Evolutionary conservation across 2,797 vertebrate species (phyloP), one percentile per base, ranked within the genome.

Genomic region (Crax fasciolata): DNA sequence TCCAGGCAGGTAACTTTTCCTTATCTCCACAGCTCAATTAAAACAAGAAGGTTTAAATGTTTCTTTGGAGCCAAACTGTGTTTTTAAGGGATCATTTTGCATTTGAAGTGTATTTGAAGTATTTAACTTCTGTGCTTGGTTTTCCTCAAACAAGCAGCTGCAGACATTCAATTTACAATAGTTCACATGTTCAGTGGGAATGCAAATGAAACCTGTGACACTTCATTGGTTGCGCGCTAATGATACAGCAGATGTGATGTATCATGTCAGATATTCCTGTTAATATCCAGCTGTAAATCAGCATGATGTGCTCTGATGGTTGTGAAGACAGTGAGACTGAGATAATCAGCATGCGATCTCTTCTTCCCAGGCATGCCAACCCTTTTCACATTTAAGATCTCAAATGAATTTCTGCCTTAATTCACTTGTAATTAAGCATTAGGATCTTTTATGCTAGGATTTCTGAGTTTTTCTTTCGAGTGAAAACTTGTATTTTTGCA

Each of bases 71-170:
- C 55, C 39, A 88, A 44, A 25, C 70, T 4, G 2, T 71, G 23
- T 4, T 78, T 92, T 79, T 87, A 70, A 20, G 21, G 17, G 11
- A 48, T 63, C 27, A 6, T 78, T 80, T 84, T 78, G 28, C 21
- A 2, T 61, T 74, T 63, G 57, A 90, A 89, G 74, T 9, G 13
- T 67, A 43, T 81, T 17, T 83, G 61, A 51, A 4, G 12, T 55
- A n/a, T 84, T 90, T 62, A 62, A 61, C 18, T 87, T 59, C 18
- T 23, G 14, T 85, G 24, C 44, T 74, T 79, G 32, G 7, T 54
- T 92, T 87, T 90, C 43, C 27, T 63, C 10, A 81, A 91, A 88
- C 17, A 88, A 88, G 35, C 39, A 85, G 32, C 66, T 81, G 23
- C 48, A 88, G 61, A 35, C 16, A 17, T 43, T 66, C 75, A n/a